phyloP scores from a whole-genome alignment of 1,140 invertebrate genomes.

The Gerris buenoi region DNA sequence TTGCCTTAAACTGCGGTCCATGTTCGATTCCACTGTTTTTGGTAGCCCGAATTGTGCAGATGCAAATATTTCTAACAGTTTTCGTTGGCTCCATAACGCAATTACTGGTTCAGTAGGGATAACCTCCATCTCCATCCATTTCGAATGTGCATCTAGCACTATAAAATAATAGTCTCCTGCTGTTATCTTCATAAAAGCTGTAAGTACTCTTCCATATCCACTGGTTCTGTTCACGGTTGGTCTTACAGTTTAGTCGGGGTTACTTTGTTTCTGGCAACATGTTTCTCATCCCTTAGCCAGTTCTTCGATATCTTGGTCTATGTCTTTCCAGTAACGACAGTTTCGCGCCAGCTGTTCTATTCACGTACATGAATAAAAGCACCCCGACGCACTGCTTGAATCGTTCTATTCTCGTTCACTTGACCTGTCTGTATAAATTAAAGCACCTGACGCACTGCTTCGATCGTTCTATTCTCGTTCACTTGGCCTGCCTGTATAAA shows the following conservation, averaged over 20 bases:
- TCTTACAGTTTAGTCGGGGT: neutral
- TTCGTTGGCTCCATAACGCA: neutral
- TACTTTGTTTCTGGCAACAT: neutral
- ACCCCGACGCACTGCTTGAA: no score
- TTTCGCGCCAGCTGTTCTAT: no score
- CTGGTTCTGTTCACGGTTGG: neutral
- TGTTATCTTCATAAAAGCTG: neutral
- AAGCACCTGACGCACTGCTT: no score
- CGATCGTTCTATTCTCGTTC: no score
- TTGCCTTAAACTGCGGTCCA: neutral
- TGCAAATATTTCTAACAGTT: neutral
- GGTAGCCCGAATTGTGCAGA: neutral
- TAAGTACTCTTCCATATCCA: slow-evolving; percentile 2
- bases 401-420: no score
- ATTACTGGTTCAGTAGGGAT: slow-evolving; percentile 5
- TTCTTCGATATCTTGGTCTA: no score
- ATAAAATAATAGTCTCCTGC: slow-evolving; percentile 2
- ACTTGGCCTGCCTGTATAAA: no score
- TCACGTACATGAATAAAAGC: no score
- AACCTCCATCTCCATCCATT: slow-evolving; percentile 10
- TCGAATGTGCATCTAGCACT: slow-evolving; percentile 7
- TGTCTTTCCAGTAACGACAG: no score
- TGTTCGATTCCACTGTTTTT: neutral
- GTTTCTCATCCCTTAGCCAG: neutral
- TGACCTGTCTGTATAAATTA: no score